Base-by-base conservation (phyloP, 1,140 invertebrate genomes). In the Scaptomyza hsui region DNA sequence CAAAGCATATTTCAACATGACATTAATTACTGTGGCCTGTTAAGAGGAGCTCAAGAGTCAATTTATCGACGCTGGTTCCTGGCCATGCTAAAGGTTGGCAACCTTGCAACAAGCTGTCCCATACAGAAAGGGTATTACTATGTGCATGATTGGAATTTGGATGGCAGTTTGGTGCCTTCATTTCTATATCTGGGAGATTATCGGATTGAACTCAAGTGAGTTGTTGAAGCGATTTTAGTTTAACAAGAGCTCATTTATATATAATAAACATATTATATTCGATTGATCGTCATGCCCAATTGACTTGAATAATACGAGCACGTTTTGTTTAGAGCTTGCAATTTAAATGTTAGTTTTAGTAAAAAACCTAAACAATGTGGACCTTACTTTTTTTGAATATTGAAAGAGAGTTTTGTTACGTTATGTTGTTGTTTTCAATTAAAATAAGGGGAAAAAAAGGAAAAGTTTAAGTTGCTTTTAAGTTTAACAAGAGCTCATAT, bases 171-270 rank as follows among this genome's bases (percentile, higher is more conserved):
- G 4, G 49, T 90, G 15, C 89, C 89, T 0, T 75, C 77, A 1
- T 90, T 88, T 52, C 35, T 90, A 0, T 85, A 89, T 24, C 6
- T 89, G 1, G 89, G 89, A 1, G 89, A 90, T 59, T 90, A 90
- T 71, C 77, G 74, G 0, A 78, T 88, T 10, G 26, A 32, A 3
- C 1, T 42, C 1, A 9, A n/a, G 6, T 42, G 53, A 21, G 26
- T 7, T n/a, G 15, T 12, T 1, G 7, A 44, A n/a, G 39, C 53
- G 3, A 21, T 15, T 2, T 35, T 55, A 6, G 13, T 4, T 16
- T 13, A 10, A 4, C 6, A n/a, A 6, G 13, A 12, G n/a, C 21
- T 26, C 19, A 26, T 24, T 26, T 13, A 13, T 3, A n/a, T 13
- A 13, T 15, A 13, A 2, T 48, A 4, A 9, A 19, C 6, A 13